These are phyloP conservation scores for Dasypus novemcinctus DNA, from an alignment of 2,113 vertebrate genomes.

Conservation along the genomic window DNA sequence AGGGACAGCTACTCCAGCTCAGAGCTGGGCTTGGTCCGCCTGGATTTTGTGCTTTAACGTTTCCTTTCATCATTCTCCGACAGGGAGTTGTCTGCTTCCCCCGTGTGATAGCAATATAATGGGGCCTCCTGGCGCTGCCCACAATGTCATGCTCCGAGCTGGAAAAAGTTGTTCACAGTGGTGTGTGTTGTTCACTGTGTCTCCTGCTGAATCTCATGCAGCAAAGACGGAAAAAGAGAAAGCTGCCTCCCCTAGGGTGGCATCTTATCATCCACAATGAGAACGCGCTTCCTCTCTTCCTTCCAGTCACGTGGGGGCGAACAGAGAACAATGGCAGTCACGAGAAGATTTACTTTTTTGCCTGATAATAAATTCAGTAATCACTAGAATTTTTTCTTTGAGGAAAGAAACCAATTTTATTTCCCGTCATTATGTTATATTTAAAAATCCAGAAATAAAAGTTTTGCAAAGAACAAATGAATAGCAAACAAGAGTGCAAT, in stretches of 20 bases:
- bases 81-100: background rate
- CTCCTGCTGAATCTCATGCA: background rate
- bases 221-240: background rate
- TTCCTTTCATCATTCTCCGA: background rate
- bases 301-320: background rate
- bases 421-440: slow-evolving; percentile 62
- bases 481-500: too few species aligned
- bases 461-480: too few species aligned
- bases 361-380: background rate
- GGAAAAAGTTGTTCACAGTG: background rate
- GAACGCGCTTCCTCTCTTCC: background rate
- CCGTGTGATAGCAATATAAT: background rate
- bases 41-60: background rate
- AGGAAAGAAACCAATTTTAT: slow-evolving; percentile 53
- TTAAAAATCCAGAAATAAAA: slow-evolving; percentile 52
- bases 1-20: background rate
- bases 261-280: background rate
- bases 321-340: background rate
- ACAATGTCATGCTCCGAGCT: background rate
- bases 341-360: background rate
- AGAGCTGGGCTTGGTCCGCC: background rate
- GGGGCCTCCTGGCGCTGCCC: background rate
- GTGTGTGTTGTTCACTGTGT: background rate
- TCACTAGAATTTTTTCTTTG: background rate
- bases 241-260: fast-evolving